Percentiles rank a stretch among this genome's conserved stretches.
phyloP scores from a whole-genome alignment of 37 sponge, comb jelly and placozoan species.

The Halisarca cf. caerulea region DNA sequence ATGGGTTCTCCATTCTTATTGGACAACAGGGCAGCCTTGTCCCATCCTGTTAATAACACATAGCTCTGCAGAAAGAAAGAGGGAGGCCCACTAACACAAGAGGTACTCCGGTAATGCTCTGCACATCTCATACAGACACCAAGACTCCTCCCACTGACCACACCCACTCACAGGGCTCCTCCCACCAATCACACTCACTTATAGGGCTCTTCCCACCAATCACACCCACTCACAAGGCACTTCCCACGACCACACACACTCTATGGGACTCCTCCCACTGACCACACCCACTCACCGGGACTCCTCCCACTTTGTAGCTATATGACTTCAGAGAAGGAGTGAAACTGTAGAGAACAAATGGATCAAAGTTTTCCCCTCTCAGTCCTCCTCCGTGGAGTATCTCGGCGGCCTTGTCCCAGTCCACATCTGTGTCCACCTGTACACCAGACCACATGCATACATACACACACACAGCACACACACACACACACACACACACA shows the following conservation, averaged over 20 bases:
- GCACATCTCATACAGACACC: background rate
- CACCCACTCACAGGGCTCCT: background rate
- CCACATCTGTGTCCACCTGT: conserved; percentile 52
- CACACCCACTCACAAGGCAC: background rate
- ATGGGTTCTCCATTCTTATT: conserved; percentile 44
- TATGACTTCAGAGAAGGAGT: conserved; percentile 48
- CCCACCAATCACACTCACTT: background rate
- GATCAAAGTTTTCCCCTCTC: conserved; percentile 8
- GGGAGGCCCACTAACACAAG: too few relatives aligned
- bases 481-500: background rate
- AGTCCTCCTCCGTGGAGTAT: conserved; percentile 37
- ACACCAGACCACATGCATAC: background rate
- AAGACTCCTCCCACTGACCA: background rate
- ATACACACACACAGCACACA: background rate
- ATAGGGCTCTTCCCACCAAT: background rate
- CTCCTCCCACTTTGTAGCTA: conserved; percentile 4
- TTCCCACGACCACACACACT: background rate
- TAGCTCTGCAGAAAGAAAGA: conserved; percentile 48
- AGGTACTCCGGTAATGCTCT: too few relatives aligned
- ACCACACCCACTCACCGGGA: conserved; percentile 8
- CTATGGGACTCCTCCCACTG: background rate
- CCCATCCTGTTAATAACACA: conserved; percentile 68
- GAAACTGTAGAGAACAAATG: conserved; percentile 50
- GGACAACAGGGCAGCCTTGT: conserved; percentile 34
- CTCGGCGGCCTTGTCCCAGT: conserved; percentile 69